A percentile compares a stretch with the other conserved stretches of the same genome.
phyloP scores from a whole-genome alignment of 2,113 vertebrate genomes.

The Solea solea region DNA sequence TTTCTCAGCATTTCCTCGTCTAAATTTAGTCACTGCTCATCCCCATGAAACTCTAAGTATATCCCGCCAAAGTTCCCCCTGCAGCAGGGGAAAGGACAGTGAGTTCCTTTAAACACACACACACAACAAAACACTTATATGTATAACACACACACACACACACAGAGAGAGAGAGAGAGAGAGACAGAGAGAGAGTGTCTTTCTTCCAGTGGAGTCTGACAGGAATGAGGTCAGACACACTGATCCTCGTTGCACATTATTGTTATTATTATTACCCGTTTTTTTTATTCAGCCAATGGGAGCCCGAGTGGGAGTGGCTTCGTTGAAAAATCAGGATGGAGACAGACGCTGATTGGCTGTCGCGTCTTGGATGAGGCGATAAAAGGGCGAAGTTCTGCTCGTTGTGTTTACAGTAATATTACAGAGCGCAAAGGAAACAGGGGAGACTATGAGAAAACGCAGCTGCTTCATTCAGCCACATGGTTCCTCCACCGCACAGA shows the following conservation, averaged over 20 bases:
- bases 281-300: slow-evolving; percentile 87
- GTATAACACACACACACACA: slow-evolving; percentile 14
- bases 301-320: slow-evolving; percentile 81
- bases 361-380: slow-evolving; percentile 84
- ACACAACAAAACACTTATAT: slow-evolving; percentile 11
- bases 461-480: slow-evolving; percentile 81
- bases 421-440: slow-evolving; percentile 81
- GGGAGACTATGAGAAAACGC: slow-evolving; percentile 85
- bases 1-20: slow-evolving; percentile 52
- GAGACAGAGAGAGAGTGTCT: slow-evolving; percentile 56
- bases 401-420: slow-evolving; percentile 86
- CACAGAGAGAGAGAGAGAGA: not conserved
- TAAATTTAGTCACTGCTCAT: slow-evolving; percentile 60
- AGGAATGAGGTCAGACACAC: slow-evolving; percentile 98
- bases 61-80: slow-evolving; percentile 46
- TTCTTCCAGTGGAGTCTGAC: slow-evolving; percentile 84
- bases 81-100: slow-evolving; percentile 47
- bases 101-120: slow-evolving; percentile 69
- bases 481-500: slow-evolving; percentile 79
- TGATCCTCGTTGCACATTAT: slow-evolving; percentile 96
- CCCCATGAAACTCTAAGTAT: slow-evolving; percentile 62
- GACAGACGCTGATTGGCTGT: slow-evolving; percentile 89
- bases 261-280: slow-evolving; percentile 85
- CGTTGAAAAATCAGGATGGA: slow-evolving; percentile 84
- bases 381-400: slow-evolving; percentile 83